Evolutionary conservation across 2,113 vertebrate genomes (phyloP).

Genomic region (Ageneiosus marmoratus): DNA sequence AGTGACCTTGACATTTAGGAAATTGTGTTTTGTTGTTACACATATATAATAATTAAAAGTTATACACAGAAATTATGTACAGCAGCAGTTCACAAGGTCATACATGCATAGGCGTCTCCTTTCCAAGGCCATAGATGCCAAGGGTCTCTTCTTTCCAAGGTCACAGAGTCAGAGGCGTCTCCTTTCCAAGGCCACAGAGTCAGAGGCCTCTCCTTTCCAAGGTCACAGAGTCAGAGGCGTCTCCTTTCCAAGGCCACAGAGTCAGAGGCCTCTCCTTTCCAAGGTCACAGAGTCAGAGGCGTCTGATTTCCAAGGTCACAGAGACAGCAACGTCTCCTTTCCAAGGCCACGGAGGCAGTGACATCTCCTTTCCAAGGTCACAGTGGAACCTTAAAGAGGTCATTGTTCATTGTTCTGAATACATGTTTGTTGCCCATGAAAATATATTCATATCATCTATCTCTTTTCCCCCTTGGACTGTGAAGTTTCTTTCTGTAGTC

Average conservation of each 20-base stretch:
- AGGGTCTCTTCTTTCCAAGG: too few species aligned
- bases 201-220: conserved; percentile 49
- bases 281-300: conserved; percentile 56
- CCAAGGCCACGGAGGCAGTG: conserved; percentile 43
- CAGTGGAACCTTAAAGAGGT: conserved; percentile 58
- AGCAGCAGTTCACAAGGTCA: conserved; percentile 46
- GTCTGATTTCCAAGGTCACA: conserved; percentile 55
- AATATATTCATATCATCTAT: conserved; percentile 65
- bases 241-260: too few species aligned
- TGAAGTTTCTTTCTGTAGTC: conserved; percentile 64
- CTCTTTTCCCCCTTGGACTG: conserved; percentile 53
- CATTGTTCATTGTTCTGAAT: conserved; percentile 63
- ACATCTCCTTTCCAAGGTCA: conserved; percentile 55
- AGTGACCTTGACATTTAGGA: too few species aligned
- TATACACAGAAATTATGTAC: conserved; percentile 29
- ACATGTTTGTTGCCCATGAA: conserved; percentile 52
- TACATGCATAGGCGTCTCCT: conserved; percentile 48
- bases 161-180: conserved; percentile 50
- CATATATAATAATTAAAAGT: conserved; percentile 12
- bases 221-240: too few species aligned
- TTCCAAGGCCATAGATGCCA: conserved; percentile 56
- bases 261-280: conserved; percentile 46
- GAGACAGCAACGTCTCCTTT: conserved; percentile 47
- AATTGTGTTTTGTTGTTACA: too few species aligned
- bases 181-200: conserved; percentile 53